A percentile compares a stretch with the other conserved stretches of the same genome.
These are phyloP conservation scores for Dasyornis broadbenti DNA, from an alignment of 2,113 vertebrate species.

Conservation along the genomic window DNA sequence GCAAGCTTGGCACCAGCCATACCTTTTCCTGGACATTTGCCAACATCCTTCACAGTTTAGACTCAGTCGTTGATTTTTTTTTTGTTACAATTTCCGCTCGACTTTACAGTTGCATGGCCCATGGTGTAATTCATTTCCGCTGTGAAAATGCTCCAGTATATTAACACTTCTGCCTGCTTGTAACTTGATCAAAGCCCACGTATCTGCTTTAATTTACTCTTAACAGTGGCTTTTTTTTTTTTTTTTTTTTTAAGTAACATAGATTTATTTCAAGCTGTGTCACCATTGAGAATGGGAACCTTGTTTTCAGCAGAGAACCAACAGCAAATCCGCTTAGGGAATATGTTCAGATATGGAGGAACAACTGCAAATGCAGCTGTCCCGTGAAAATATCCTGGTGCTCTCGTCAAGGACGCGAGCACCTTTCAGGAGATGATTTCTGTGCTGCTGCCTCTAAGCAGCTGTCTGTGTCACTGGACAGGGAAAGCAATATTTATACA, in stretches of 20 bases:
- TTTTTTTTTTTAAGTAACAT: not conserved
- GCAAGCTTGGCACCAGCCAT: constrained; percentile 61
- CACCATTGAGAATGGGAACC: not conserved
- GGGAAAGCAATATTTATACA: not conserved
- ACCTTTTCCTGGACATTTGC: constrained; percentile 72
- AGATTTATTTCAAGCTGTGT: not conserved
- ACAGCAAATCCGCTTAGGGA: not conserved
- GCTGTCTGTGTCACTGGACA: not conserved
- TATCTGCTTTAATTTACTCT: constrained; percentile 54
- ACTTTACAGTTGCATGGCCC: constrained; percentile 29
- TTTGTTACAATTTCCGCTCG: constrained; percentile 52
- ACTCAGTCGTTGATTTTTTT: constrained; percentile 27
- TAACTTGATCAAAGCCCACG: constrained; percentile 48
- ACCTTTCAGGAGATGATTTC: not conserved
- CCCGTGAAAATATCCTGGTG: not conserved
- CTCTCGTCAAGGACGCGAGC: not conserved
- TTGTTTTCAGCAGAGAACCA: not conserved
- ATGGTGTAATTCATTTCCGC: constrained; percentile 70
- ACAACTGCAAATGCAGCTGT: not conserved
- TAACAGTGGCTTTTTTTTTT: not conserved
- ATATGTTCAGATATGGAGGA: not conserved
- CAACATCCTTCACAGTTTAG: constrained; percentile 52
- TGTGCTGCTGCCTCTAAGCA: not conserved
- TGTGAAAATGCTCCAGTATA: constrained; percentile 42
- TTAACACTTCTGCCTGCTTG: constrained; percentile 53